Evolutionary conservation across 2,888 invertebrate species (phyloP), one percentile per base, ranked within the genome.

Genomic region (Mythimna lalbum): DNA sequence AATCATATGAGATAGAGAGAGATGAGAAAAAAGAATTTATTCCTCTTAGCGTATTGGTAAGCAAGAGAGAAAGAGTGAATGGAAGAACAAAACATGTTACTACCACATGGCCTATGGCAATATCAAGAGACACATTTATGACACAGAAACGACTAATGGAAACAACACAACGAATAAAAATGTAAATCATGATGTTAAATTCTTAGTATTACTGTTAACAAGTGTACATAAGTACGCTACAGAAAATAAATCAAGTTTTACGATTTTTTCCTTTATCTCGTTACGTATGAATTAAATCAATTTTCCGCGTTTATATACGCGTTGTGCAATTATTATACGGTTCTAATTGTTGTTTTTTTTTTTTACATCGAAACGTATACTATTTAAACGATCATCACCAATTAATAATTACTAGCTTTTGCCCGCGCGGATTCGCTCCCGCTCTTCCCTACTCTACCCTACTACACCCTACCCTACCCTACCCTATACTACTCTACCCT

Each of bases 201-300:
- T 49, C 23, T 10, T 17, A 50, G 21, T 74, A n/a, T 12, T n/a
- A 56, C 39, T 47, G 12, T 36, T 27, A 55, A 50, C 50, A 75
- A 63, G 57, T 63, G 27, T 61, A 52, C 52, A 23, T 43, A 55
- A 63, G 62, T 59, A 62, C 36, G n/a, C 43, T 57, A 80, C 61
- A 55, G 53, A 74, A 72, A 77, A 73, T 73, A 68, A 67, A 76
- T 66, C 62, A 56, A 73, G 62, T 75, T 80, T 73, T 56, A 73
- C 77, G 65, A 80, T 68, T 70, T 70, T 79, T 80, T 60, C 33
- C 53, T 69, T 82, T 74, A 84, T 76, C 74, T 75, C 86, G 84
- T 75, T 73, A 79, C 82, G 85, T 78, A 66, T 82, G 86, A 81
- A 75, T 78, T 79, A 63, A 82, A 80, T 75, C 76, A 82, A 86